A percentile compares a stretch with the other conserved stretches of the same genome.
Evolutionary conservation across 2,888 invertebrate genomes (phyloP).

Genomic region (Lithosia quadra): DNA sequence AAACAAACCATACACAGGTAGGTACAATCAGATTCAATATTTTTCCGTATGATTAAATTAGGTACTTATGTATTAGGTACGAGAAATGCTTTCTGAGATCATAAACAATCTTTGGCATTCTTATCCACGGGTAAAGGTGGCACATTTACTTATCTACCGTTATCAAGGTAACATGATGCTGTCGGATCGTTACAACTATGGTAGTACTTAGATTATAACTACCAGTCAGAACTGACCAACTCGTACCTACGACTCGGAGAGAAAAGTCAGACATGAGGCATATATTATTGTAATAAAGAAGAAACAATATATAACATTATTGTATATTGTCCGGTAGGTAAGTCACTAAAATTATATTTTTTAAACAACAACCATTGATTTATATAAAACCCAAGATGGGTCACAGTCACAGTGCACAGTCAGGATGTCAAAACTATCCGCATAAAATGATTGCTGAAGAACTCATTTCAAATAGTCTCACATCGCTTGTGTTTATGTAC

Average conservation of each 20-base stretch:
- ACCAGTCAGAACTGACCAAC: constrained; percentile 40
- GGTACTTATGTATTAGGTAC: constrained; percentile 36
- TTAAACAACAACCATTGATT: too few species aligned
- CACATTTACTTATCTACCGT: constrained; percentile 46
- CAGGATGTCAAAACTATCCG: too few species aligned
- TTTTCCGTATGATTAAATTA: constrained; percentile 30
- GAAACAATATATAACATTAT: too few species aligned
- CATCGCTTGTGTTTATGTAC: too few species aligned
- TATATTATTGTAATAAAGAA: background rate
- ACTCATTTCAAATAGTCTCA: too few species aligned
- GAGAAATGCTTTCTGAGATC: constrained; percentile 53
- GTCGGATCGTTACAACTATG: constrained; percentile 30
- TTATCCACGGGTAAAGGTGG: constrained; percentile 47
- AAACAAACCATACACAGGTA: background rate
- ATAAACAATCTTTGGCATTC: constrained; percentile 50
- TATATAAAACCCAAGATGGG: too few species aligned
- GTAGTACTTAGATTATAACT: constrained; percentile 31
- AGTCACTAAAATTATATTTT: too few species aligned
- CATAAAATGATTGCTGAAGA: too few species aligned
- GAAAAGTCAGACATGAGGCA: background rate
- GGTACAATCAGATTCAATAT: constrained; percentile 43
- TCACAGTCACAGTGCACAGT: too few species aligned
- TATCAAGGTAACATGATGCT: constrained; percentile 38
- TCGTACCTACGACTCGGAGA: constrained; percentile 26
- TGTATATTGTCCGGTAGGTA: too few species aligned